Percentiles rank a stretch among this genome's conserved stretches.
These are phyloP conservation scores for Poecilia velifera DNA, from an alignment of 2,797 vertebrate genomes.

Conservation along the genomic window DNA sequence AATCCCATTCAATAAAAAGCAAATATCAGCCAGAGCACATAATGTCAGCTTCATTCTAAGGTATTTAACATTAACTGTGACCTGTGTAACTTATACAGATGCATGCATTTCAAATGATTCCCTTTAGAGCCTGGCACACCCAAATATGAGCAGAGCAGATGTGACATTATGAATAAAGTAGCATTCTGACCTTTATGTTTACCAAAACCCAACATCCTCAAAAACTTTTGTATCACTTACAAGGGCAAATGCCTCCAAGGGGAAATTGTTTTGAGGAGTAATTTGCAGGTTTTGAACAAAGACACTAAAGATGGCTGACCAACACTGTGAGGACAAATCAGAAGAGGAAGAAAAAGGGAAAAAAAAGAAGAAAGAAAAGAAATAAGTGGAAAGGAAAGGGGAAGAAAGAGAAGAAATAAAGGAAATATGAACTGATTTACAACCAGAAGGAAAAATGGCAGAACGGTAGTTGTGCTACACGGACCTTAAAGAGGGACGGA, in stretches of 20 bases:
- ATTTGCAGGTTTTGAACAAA: background rate
- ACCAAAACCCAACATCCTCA: background rate
- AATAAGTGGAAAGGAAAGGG: no score
- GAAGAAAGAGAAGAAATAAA: no score
- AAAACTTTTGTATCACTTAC: background rate
- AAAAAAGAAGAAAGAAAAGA: no score
- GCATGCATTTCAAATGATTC: background rate
- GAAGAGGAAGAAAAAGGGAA: no score
- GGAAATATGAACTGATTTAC: no score
- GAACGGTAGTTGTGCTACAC: no score
- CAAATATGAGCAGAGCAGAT: background rate
- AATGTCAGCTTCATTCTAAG: background rate
- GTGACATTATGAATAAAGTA: background rate
- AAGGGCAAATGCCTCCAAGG: background rate
- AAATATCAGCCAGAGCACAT: background rate
- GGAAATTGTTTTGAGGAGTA: background rate
- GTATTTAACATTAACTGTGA: background rate
- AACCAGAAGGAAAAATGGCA: no score
- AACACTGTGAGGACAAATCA: no score
- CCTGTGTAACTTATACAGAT: no score
- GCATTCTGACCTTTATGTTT: background rate
- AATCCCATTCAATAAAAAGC: background rate
- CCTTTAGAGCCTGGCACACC: background rate
- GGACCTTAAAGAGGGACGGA: no score
- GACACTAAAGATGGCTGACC: background rate